Evolutionary conservation across 2,888 invertebrate genomes (phyloP).

Genomic region (Clitarchus hookeri): DNA sequence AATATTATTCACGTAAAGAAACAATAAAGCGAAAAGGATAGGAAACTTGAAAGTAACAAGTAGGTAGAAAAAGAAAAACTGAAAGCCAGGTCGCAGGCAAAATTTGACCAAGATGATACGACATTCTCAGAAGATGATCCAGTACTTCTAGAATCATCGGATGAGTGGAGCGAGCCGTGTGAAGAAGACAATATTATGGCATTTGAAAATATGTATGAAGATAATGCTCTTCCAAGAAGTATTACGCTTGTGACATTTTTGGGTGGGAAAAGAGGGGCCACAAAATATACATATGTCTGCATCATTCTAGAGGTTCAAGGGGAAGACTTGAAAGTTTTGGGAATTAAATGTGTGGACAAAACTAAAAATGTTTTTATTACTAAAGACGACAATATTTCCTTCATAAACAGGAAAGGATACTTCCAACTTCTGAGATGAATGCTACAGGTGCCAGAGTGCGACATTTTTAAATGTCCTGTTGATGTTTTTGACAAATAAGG

Average conservation of each 20-base stretch:
- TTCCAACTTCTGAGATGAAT: no score
- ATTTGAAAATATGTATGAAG: background rate
- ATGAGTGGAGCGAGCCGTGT: background rate
- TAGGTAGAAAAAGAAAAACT: constrained; percentile 10
- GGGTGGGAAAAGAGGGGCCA: background rate
- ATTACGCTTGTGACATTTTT: background rate
- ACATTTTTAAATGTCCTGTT: no score
- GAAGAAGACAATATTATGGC: background rate
- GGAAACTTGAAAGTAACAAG: background rate
- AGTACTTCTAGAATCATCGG: background rate
- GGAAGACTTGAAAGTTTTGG: no score
- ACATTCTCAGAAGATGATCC: background rate
- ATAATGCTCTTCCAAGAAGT: background rate
- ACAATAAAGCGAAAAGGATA: background rate
- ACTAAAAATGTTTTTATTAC: background rate
- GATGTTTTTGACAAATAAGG: no score
- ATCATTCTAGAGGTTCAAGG: no score
- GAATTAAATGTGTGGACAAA: no score
- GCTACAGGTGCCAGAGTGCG: no score
- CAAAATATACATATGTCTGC: no score
- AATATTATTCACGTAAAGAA: constrained; percentile 7
- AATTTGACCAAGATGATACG: background rate
- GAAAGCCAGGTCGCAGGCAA: background rate
- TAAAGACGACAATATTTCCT: no score
- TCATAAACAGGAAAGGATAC: no score